Conservation (phyloP, 2,113 vertebrate species). For the Emydura subglobosa region DNA sequence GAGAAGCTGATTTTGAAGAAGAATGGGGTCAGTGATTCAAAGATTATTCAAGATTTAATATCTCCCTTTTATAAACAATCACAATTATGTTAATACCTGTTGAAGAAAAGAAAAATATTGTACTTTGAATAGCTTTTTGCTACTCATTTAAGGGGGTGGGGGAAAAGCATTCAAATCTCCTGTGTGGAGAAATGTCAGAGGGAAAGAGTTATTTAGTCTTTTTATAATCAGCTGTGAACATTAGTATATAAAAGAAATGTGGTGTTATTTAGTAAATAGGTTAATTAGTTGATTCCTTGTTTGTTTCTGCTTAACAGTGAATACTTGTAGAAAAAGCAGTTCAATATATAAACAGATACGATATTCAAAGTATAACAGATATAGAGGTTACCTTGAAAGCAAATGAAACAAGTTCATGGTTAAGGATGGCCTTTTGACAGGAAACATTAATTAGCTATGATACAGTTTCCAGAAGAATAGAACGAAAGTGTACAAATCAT, state of each 20-base stretch:
- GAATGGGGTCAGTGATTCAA: not conserved
- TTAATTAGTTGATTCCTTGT: not conserved
- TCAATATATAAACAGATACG: accelerated
- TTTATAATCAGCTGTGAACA: not conserved
- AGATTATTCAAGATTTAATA: not conserved
- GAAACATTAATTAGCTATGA: conserved; percentile 34
- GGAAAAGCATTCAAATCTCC: not conserved
- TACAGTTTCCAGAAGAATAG: not conserved
- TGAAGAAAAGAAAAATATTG: not conserved
- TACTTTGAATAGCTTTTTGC: not conserved
- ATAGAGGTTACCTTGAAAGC: not conserved
- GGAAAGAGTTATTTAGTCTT: not conserved
- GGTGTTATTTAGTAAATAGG: not conserved
- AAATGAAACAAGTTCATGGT: conserved; percentile 25
- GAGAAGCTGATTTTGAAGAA: not conserved
- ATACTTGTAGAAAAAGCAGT: not conserved
- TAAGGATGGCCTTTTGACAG: not conserved
- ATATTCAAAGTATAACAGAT: not conserved
- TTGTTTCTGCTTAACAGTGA: not conserved
- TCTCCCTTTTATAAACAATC: not conserved
- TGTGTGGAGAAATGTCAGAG: not conserved
- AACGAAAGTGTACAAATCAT: not conserved
- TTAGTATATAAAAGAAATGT: not conserved
- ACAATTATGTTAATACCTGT: not conserved
- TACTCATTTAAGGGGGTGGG: not conserved